phyloP scores from a whole-genome alignment of 2,797 vertebrate species.

The Chiroxiphia lanceolata region DNA sequence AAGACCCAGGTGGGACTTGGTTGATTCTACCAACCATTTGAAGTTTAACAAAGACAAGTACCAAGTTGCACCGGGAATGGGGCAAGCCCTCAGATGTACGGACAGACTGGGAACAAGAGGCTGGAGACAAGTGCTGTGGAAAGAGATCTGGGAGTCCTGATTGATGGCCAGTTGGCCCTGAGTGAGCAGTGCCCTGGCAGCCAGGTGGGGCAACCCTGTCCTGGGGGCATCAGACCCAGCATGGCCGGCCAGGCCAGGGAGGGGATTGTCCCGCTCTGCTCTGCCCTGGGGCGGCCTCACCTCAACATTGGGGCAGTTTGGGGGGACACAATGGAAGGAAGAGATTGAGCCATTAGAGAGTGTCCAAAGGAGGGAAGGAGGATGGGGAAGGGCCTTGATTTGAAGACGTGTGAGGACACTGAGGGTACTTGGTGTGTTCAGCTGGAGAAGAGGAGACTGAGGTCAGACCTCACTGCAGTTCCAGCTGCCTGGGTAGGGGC shows the following conservation, averaged over 20 bases:
- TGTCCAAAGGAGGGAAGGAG: too few species aligned
- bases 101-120: not conserved
- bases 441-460: not conserved
- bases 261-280: not conserved
- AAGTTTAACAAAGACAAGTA: not conserved
- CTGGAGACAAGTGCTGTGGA: not conserved
- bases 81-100: not conserved
- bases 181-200: not conserved
- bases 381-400: not conserved
- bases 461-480: too few species aligned
- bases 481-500: too few species aligned
- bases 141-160: not conserved
- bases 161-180: not conserved
- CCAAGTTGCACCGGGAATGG: not conserved
- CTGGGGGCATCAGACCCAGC: not conserved
- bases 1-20: not conserved
- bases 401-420: not conserved
- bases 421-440: not conserved
- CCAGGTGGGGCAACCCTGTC: not conserved
- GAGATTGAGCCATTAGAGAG: not conserved
- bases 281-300: not conserved
- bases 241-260: not conserved
- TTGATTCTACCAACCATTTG: accelerated
- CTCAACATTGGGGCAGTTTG: not conserved
- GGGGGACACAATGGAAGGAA: not conserved